Evolutionary conservation across 2,113 vertebrate genomes (phyloP), one percentile per base, ranked within the genome.

Genomic region (Lates calcarifer): DNA sequence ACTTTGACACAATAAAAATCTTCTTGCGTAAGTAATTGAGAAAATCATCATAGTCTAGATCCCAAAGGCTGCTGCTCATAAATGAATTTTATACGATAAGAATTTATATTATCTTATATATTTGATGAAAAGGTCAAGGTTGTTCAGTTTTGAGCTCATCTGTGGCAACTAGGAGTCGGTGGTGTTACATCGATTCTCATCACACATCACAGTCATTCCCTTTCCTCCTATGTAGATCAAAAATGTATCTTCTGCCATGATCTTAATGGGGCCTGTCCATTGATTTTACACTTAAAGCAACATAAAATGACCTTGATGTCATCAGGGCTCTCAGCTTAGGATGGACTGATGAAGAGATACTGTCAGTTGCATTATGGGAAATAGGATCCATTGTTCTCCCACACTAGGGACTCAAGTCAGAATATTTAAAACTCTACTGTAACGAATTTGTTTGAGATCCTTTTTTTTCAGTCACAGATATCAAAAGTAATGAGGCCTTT

Each of bases 401-500:
- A 37, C 14, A 28, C 49, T 4, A 12, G 14, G 37, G 29, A 58
- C 26, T 28, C 31, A 72, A 74, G 28, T 53, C 43, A 55, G 65
- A 20, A 55, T 71, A 31, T 74, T 18, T 55, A 12, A 10, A 12
- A 14, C 28, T 22, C 14, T 57, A 13, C 51, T 47, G 1, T 37
- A 39, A 60, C 31, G 0, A 37, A 69, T 80, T 43, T 20, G n/a
- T 28, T 74, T 60, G 20, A 69, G 22, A 66, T 61, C 72, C 67
- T 31, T 4, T 24, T 64, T 57, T 49, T 47, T 20, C 26, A n/a
- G 6, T 60, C 56, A 0, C 17, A 72, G 4, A 63, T 31, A 37
- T 78, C 11, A 72, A 45, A 68, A 75, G 33, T 69, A 77, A 82
- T 62, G 51, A 82, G 39, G 55, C 24, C 75, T 79, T 77, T 64